Evolutionary conservation across 2,113 vertebrate genomes (phyloP).

Genomic region (Cyprinodon tularosa): DNA sequence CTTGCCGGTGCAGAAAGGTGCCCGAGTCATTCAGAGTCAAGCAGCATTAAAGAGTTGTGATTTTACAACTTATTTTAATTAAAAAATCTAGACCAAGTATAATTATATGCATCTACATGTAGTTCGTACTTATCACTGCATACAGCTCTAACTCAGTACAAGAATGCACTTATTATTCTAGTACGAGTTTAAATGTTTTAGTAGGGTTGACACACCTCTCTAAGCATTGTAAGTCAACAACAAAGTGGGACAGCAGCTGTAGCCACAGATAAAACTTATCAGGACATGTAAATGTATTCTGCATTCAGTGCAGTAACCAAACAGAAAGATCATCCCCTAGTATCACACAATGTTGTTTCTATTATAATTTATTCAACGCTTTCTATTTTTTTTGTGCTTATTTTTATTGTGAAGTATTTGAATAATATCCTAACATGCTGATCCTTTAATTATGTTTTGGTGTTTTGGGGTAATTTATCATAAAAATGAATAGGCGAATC

Average conservation of each 20-base stretch:
- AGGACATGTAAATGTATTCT: conserved; percentile 59
- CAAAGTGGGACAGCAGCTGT: background rate
- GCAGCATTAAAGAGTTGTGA: conserved; percentile 1
- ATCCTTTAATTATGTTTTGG: too few relatives aligned
- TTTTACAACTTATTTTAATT: conserved; percentile 1
- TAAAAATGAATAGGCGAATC: too few relatives aligned
- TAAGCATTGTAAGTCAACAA: background rate
- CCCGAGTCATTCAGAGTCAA: conserved; percentile 15
- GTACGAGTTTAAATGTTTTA: background rate
- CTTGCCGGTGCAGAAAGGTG: conserved; percentile 8
- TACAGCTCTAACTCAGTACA: background rate
- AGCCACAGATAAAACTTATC: conserved; percentile 14
- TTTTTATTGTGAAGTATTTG: too few relatives aligned
- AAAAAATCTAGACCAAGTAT: background rate
- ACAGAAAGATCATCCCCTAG: conserved; percentile 45
- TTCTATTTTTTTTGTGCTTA: too few relatives aligned
- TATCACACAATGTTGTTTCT: background rate
- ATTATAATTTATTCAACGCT: too few relatives aligned
- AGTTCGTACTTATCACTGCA: background rate
- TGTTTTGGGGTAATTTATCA: too few relatives aligned
- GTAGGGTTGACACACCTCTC: background rate
- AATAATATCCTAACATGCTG: too few relatives aligned
- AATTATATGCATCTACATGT: background rate
- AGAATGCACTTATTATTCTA: background rate
- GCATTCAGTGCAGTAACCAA: background rate